Evolutionary conservation across 2,888 invertebrate species (phyloP).

Genomic region (Aspidapion aeneum): DNA sequence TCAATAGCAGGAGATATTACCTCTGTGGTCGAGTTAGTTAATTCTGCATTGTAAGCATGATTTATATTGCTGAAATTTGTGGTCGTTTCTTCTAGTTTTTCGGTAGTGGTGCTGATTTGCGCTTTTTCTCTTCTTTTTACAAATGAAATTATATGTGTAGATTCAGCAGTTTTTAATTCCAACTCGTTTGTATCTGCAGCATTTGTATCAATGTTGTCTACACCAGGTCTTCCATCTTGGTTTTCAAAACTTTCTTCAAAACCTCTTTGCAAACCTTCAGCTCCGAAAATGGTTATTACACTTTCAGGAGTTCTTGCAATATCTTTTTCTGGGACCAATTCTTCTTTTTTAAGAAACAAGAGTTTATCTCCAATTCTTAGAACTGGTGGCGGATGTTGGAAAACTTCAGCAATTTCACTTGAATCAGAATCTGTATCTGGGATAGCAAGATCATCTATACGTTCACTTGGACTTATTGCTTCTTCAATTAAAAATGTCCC

Average conservation of each 20-base stretch:
- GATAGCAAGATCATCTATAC: constrained; percentile 29
- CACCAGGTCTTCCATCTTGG: constrained; percentile 26
- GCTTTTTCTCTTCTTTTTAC: constrained; percentile 32
- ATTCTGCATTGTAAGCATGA: not conserved
- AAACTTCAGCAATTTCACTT: constrained; percentile 43
- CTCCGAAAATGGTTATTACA: constrained; percentile 48
- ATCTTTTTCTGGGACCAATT: constrained; percentile 42
- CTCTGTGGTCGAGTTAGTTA: not conserved
- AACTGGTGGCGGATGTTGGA: constrained; percentile 45
- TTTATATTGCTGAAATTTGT: constrained; percentile 7
- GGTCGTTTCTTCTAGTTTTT: constrained; percentile 18
- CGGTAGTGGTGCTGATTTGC: constrained; percentile 16
- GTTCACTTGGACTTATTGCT: constrained; percentile 25
- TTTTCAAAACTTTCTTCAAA: constrained; percentile 33
- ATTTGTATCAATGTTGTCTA: constrained; percentile 10
- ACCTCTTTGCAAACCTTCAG: constrained; percentile 47
- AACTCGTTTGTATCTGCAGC: constrained; percentile 27
- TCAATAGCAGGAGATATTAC: not conserved
- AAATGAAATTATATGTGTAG: constrained; percentile 36
- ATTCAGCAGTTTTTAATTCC: constrained; percentile 30
- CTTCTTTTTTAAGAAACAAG: constrained; percentile 43
- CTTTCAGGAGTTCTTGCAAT: constrained; percentile 41
- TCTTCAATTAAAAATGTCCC: constrained; percentile 37
- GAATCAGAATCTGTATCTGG: constrained; percentile 41
- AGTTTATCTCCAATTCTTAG: constrained; percentile 46